A percentile compares a stretch with the other conserved stretches of the same genome.
Evolutionary conservation across 2,888 invertebrate genomes (phyloP).

Genomic region (Diploptera punctata): DNA sequence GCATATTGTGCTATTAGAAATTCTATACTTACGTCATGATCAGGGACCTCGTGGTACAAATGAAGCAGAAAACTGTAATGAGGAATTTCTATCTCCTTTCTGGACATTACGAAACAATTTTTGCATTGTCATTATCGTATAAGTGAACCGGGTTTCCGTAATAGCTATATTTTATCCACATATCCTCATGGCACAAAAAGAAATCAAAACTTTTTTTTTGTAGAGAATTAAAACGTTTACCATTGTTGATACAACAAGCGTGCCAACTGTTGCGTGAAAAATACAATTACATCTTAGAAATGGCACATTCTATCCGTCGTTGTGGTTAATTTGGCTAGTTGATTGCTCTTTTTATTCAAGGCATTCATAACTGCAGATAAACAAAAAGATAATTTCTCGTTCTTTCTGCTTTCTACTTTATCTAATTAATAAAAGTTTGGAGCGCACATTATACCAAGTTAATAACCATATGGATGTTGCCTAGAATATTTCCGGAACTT

Average conservation of each 20-base stretch:
- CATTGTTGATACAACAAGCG: not conserved
- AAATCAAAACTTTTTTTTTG: not conserved
- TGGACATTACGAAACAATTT: not conserved
- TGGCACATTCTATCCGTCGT: not conserved
- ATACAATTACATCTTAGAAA: not conserved
- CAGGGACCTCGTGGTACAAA: constrained; percentile 21
- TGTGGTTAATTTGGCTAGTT: not conserved
- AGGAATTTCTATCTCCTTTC: not conserved
- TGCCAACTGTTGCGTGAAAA: constrained; percentile 15
- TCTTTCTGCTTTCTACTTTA: not conserved
- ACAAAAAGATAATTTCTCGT: not conserved
- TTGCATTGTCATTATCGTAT: constrained; percentile 11
- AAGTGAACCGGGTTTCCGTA: not conserved
- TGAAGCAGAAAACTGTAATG: constrained; percentile 3
- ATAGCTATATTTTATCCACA: not conserved
- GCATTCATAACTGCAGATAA: not conserved
- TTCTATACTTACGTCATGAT: constrained; percentile 4
- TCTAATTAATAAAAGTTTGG: not conserved
- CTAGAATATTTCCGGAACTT: no score
- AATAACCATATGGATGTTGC: no score
- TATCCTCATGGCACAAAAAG: constrained; percentile 5
- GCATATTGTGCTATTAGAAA: constrained; percentile 13
- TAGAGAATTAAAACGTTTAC: no score
- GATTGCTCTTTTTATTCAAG: not conserved
- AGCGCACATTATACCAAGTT: no score